Evolutionary conservation across 1,140 invertebrate genomes (phyloP), one percentile per base, ranked within the genome.

Genomic region (Conus betulinus): DNA sequence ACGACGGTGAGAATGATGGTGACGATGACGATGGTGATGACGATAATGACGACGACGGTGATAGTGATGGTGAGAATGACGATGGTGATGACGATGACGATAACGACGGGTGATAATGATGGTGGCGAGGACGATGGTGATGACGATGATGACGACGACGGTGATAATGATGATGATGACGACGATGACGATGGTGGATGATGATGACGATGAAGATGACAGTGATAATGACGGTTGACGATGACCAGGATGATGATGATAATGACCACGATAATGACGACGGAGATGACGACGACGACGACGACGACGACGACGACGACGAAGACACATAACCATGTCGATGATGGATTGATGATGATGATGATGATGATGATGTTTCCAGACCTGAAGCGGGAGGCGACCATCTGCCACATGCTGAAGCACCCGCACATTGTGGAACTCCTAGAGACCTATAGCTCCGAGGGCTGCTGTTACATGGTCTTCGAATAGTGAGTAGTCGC

Each of bases 391-490:
- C 96, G 98, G 84, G 99, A 99, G 96, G 98, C 99, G 53, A 99
- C 98, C 95, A 99, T 99, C 96, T 99, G 99, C 96, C 99, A 99
- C 95, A 98, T 99, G 97, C 96, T 99, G 90, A 99, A 99, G 95
- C 99, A 99, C 96, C 98, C 98, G 6, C 99, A 99, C 95, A 99
- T 99, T 91, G 98, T 99, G 83, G 99, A 99, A 95, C 96, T 99
- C 55, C 96, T 99, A 87, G 99, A 99, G 96, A 99, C 99, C 0
- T 99, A 99, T 96, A 99, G 98, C 88, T 99, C 98, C 13, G 98
- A 99, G 96, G 99, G 99, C 93, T 99, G 97, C 96, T 99, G 5
- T 99, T 99, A 99, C 95, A 99, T 99, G 99, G 98, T 99, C 89
- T 99, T 99, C 96, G 99, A 99, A 97, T 99, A 98, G 99, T 99